Base-by-base conservation (phyloP, 2,888 invertebrate genomes). In the Antitype chi region DNA sequence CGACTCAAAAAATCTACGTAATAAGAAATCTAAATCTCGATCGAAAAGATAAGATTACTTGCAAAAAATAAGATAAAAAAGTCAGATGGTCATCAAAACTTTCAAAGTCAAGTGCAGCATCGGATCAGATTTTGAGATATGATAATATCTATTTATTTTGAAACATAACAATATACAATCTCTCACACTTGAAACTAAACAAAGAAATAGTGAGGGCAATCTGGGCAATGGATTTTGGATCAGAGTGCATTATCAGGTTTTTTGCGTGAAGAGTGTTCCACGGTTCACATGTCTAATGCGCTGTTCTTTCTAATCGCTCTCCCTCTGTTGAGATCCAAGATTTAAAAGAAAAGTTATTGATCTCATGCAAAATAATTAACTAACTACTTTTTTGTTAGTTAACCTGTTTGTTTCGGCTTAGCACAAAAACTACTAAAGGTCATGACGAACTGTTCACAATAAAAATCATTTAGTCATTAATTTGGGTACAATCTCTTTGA, bases 121-220 rank as follows among this genome's bases (percentile, higher is more conserved):
- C 53, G n/a, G 75, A 79, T 83, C 43, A 63, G 77, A 70, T 78
- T 77, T 55, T 0, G 32, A 70, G 84, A 83, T 84, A 76, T 38
- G 63, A 70, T 76, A 74, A 68, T 74, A 74, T 70, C 73, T 28
- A 52, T 77, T 52, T 32, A 43, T 55, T 78, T 28, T 77, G 47
- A n/a, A 1, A 47, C 4, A 32, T 64, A 20, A 28, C 47, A 77
- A 17, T 23, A 2, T 23, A 70, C 69, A 55, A 71, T 55, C 59
- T 81, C 60, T 69, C 72, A 70, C 72, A 72, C 55, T 76, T 60
- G 25, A 57, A 15, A 38, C 55, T 17, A 62, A 80, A 80, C 70
- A 76, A 69, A 57, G 2, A 63, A 43, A 32, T n/a, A 32, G 25
- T 13, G 32, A 52, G 64, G 49, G 55, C 71, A 81, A 72, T 13